Evolutionary conservation across 92 coral and sea anemone genomes (phyloP), one percentile per base, ranked within the genome.

Genomic region (Palythoa caribaeorum): DNA sequence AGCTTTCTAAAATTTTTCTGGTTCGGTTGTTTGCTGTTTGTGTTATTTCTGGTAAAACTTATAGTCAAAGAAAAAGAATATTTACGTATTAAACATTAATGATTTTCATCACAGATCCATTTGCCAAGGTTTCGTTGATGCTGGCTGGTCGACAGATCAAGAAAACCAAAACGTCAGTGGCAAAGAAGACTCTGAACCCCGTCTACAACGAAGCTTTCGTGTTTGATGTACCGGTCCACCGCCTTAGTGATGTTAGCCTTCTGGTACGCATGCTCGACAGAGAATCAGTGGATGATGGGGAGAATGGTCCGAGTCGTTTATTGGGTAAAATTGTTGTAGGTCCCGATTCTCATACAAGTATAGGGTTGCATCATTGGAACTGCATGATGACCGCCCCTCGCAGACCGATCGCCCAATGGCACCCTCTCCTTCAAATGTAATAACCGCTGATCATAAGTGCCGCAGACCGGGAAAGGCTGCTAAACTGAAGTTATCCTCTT

Each of bases 361-460:
- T 97, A 68, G 99, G 99, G 3, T 68, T 97, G 28, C 99, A 97
- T 87, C 99, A 97, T 59, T 97, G 99, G 99, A 96, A 97, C 76
- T 94, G 97, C 60, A 97, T 97, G 99, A 89, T 97, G 96, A 90
- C 98, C 21, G 91, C 99, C 2, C 99, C 99, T 15, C 91, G 99
- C 76, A 97, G 94, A 84, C 99, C 99, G 6, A 95, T 97, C 44
- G 99, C 99, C 2, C 99, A 97, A 89, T 97, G 99, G 99, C 99
- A 97, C 88, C 98, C 98, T 40, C 60, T 95, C n/a, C 57, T 89
- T 37, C 79, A 84, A 71, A 81, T 81, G 40, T 81, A 66, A 35
- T 36, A 39, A 13, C 73, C 74, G 38, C 37, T 59, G 84, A n/a
- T 71, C 36, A 60, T 5, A 38, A 38, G 6, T 17, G 28, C 36